A percentile compares a stretch with the other conserved stretches of the same genome.
Evolutionary conservation across 2,113 vertebrate species (phyloP).

Genomic region (Cynopterus brachyotis): DNA sequence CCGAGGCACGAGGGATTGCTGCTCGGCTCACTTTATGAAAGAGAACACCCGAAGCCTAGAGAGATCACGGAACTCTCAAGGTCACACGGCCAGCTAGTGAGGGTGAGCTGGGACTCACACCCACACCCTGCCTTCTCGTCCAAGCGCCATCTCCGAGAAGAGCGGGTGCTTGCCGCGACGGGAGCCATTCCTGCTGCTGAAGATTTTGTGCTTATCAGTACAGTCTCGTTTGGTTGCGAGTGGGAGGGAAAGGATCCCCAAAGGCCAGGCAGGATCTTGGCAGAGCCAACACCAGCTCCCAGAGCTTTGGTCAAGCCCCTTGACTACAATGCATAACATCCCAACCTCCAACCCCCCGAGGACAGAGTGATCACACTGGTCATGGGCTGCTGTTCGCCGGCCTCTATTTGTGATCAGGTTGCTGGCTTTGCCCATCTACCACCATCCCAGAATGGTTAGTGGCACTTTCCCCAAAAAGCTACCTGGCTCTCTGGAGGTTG

Average conservation of each 20-base stretch:
- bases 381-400: fast-evolving
- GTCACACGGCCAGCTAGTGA: background rate
- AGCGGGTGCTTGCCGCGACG: background rate
- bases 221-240: background rate
- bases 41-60: conserved; percentile 9
- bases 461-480: background rate
- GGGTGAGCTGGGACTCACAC: background rate
- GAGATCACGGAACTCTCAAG: background rate
- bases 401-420: background rate
- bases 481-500: background rate
- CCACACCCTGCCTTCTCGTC: background rate
- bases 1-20: background rate
- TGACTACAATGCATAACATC: background rate
- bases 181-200: background rate
- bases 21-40: background rate
- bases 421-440: background rate
- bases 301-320: background rate
- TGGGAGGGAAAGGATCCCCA: background rate
- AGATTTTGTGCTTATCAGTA: background rate
- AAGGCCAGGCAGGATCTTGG: background rate
- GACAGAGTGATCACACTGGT: fast-evolving
- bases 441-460: background rate
- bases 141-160: background rate
- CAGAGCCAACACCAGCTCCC: background rate
- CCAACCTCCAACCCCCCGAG: background rate